Conservation (phyloP, 1,140 invertebrate genomes). For the Caenorhabditis remanei region DNA sequence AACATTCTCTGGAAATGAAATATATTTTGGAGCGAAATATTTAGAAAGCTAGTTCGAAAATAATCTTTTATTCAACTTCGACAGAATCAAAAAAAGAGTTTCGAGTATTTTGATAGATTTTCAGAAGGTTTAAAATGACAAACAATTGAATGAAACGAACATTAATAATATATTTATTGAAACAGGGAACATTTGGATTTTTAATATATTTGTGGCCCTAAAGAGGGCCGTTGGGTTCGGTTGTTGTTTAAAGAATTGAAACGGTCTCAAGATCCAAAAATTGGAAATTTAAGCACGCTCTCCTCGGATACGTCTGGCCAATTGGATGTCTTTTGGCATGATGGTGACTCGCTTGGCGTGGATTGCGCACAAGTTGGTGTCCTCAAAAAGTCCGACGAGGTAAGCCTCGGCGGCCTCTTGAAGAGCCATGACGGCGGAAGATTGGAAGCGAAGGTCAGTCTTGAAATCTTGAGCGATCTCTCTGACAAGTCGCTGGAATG, state of each 20-base stretch:
- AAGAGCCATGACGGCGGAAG: conserved; percentile 85
- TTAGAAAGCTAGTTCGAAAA: too few relatives aligned
- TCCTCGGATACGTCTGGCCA: conserved; percentile 83
- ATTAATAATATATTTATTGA: too few relatives aligned
- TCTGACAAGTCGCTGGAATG: conserved; percentile 79
- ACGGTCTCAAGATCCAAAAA: neutral
- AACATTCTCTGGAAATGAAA: too few relatives aligned
- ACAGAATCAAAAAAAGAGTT: too few relatives aligned
- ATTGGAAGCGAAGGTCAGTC: conserved; percentile 86
- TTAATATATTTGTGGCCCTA: conserved; percentile 65
- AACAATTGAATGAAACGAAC: too few relatives aligned
- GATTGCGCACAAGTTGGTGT: conserved; percentile 92
- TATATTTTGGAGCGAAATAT: too few relatives aligned
- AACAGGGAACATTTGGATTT: too few relatives aligned
- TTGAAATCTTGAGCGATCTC: conserved; percentile 88
- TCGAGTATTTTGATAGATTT: too few relatives aligned
- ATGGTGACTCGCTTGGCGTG: conserved; percentile 94
- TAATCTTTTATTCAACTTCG: too few relatives aligned
- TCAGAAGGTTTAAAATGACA: too few relatives aligned
- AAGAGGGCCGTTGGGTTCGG: conserved; percentile 70
- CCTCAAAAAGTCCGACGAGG: conserved; percentile 88
- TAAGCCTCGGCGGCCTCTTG: conserved; percentile 90
- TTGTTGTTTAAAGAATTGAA: neutral
- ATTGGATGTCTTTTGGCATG: conserved; percentile 94
- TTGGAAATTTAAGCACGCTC: conserved; percentile 80